Evolutionary conservation across 2,797 vertebrate species (phyloP), one percentile per base, ranked within the genome.

Genomic region (Varecia variegata): DNA sequence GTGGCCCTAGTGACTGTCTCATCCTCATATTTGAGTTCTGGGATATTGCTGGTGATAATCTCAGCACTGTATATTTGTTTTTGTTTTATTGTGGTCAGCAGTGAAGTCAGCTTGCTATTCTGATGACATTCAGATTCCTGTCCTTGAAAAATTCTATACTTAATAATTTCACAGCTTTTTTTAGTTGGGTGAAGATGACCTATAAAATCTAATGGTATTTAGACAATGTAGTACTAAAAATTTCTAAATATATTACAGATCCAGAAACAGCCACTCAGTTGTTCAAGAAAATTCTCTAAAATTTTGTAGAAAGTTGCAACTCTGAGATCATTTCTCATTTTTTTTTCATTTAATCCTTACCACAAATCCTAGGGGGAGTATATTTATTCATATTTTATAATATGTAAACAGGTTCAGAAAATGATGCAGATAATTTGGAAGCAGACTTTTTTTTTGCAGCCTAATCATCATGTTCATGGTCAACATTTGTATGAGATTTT

Each of bases 261-360:
- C 9, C n/a, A 47, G 38, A 71, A 65, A 88, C 5, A 27, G 12
- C 14, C 13, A 47, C 77, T 88, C 38, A 83, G 1, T 40, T 14
- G 25, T 83, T 96, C 20, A n/a, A 93, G 43, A 74, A 95, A 96
- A 88, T 50, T 92, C 52, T 84, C 17, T 88, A 79, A 84, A 94
- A 50, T 84, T 73, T 94, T 77, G 45, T 83, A 32, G 56, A 54
- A 45, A 62, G 27, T 35, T 35, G 5, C 18, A 73, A 73, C 5
- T 84, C 65, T 80, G 23, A 88, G 40, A 87, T 45, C 23, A 86
- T 60, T 93, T 90, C 35, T 43, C 23, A 23, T 84, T 67, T 54
- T 40, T 96, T 71, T 71, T 92, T 43, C 18, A 73, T 84, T 82
- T 84, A 71, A 71, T 71, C 40, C 38, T 77, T 84, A 56, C 50